phyloP scores from a whole-genome alignment of 2,797 vertebrate species.

The Podarcis lilfordi region DNA sequence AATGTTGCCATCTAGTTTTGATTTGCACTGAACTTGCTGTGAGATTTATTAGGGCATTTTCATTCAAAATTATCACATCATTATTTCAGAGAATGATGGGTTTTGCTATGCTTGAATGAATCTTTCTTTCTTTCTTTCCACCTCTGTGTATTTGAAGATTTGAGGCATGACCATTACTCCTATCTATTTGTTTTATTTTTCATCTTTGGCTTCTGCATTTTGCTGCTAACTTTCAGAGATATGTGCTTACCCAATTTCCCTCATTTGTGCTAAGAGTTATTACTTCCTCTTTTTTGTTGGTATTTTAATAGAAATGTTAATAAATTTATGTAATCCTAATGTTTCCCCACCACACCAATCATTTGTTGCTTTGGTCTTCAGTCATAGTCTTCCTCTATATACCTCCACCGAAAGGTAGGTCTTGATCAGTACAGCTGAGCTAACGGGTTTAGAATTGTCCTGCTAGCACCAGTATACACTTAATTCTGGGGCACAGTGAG shows the following conservation, averaged over 20 bases:
- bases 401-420: not conserved
- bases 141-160: not conserved
- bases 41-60: conserved; percentile 12
- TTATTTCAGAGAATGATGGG: not conserved
- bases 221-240: rapidly evolving
- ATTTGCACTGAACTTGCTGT: not conserved
- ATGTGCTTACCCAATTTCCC: not conserved
- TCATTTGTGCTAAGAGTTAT: not conserved
- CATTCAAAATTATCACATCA: conserved; percentile 18
- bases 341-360: not conserved
- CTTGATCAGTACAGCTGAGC: not conserved
- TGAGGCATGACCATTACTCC: not conserved
- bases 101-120: not conserved
- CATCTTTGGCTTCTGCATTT: not conserved
- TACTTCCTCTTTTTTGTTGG: conserved; percentile 17
- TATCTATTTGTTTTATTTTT: not conserved
- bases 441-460: not conserved
- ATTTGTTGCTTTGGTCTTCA: not conserved
- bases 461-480: not conserved
- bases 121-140: not conserved
- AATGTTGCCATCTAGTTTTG: not conserved
- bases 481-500: too few relatives aligned
- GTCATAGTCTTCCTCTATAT: not conserved
- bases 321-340: not conserved
- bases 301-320: not conserved